Evolutionary conservation across 2,888 invertebrate genomes (phyloP), one percentile per base, ranked within the genome.

Genomic region (Netelia virgata): DNA sequence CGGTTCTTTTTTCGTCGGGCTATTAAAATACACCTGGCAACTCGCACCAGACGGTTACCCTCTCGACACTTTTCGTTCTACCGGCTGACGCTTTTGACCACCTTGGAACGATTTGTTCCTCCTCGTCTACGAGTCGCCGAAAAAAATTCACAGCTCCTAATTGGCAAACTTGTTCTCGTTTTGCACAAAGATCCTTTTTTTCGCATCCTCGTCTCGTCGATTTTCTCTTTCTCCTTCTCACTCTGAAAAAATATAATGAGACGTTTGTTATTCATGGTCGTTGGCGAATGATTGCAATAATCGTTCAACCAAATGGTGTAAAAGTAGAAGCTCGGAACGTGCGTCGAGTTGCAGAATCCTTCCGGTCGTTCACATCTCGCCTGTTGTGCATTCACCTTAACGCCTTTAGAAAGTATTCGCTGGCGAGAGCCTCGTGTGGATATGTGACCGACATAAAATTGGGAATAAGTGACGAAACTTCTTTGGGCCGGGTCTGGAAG

Each of bases 341-440:
- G 14, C 11, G 50, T 64, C 64, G 77, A 69, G 72, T 79, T 66
- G 84, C 79, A 47, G 72, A 82, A 82, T 75, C 69, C 69, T 73
- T 82, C 70, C 77, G 76, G 74, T 77, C 82, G 73, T 85, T 83
- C 74, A 43, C 78, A 23, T 82, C 76, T 82, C 73, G 36, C 78
- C 69, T 82, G 81, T 75, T 88, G 89, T 88, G 89, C 89, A 89
- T 84, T 77, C 88, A 87, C 88, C 90, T 90, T 88, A 89, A 91
- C 89, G 88, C 83, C 88, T 92, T 92, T 92, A 92, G 92, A 93
- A 93, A 93, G 92, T 91, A 84, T 68, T 57, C 77, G 36, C 63
- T 77, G 72, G 79, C 72, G 79, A 82, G 82, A 84, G 85, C 76
- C 82, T 66, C 68, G 57, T 57, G 57, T 57, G 57, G 16, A 79